phyloP scores from a whole-genome alignment of 2,113 vertebrate species.

The Spilogale gracilis region DNA sequence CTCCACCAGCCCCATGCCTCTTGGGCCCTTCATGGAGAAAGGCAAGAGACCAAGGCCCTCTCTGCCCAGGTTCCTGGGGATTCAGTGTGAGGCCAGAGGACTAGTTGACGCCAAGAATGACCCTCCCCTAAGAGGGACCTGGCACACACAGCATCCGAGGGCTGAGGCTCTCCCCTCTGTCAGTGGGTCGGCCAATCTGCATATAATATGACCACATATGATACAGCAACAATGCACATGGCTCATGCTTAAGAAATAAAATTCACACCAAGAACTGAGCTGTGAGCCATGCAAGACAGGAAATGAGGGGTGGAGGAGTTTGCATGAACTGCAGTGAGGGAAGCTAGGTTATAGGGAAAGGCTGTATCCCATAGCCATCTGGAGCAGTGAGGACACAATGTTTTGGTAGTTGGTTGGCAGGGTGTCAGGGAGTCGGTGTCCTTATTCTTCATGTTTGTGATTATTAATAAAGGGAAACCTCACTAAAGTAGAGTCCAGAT shows the following conservation, averaged over 20 bases:
- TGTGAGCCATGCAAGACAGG: background rate
- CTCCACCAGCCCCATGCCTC: background rate
- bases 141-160: background rate
- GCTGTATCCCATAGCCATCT: background rate
- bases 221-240: background rate
- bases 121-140: background rate
- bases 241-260: background rate
- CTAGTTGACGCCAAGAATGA: background rate
- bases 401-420: background rate
- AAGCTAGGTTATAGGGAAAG: background rate
- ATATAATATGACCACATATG: background rate
- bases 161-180: background rate
- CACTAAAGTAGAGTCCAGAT: background rate
- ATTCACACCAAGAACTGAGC: background rate
- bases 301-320: background rate
- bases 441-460: background rate
- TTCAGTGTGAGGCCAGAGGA: background rate
- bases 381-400: no score
- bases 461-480: background rate
- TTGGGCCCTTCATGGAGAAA: background rate
- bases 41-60: background rate
- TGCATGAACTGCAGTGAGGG: background rate
- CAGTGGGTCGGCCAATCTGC: background rate
- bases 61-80: background rate
- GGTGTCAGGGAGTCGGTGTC: background rate